Base-by-base conservation (phyloP, 2,888 invertebrate genomes). In the Iphiclides podalirius region DNA sequence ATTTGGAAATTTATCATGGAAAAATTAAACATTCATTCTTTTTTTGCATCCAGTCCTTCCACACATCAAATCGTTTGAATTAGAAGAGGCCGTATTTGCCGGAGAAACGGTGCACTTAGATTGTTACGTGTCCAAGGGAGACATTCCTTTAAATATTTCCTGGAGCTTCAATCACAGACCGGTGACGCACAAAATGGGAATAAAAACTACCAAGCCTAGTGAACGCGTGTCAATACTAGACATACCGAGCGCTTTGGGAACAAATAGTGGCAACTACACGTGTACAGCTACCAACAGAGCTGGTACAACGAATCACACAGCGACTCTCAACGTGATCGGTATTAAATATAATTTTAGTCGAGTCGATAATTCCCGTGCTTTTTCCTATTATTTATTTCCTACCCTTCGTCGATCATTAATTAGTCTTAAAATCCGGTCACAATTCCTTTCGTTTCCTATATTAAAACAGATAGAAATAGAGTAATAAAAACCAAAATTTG, bases 251-350 rank as follows among this genome's bases (percentile, higher is more conserved):
- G 93, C 92, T 38, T 89, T 90, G 67, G 92, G 91, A 40, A 84
- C 89, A 20, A 94, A 94, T 72, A 92, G 93, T 61, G 95, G 95
- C 58, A 93, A 94, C 78, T 95, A 94, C 72, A 93, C 94, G 9
- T 95, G 95, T 71, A 90, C 90, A 54, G 95, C 94, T 11, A 88
- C 90, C 53, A 94, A 94, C 86, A 81, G 83, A 52, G 94, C 93
- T 50, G 94, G 94, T 63, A 85, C 85, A 53, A 89, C 91, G 54
- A 92, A 91, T 69, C 92, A 92, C 70, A 92, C 93, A 31, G 90
- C 93, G 50, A 78, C 90, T 60, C 90, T 95, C 70, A 91, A 91
- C 73, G 94, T 95, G 46, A 94, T 94, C 79, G 95, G 94, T 94
- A 90, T 64, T 61, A 59, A 59, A 64, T 60, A 57, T 4, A 15